These are phyloP conservation scores for Ammodytes dubius DNA, from an alignment of 2,113 vertebrate genomes.

Conservation along the genomic window DNA sequence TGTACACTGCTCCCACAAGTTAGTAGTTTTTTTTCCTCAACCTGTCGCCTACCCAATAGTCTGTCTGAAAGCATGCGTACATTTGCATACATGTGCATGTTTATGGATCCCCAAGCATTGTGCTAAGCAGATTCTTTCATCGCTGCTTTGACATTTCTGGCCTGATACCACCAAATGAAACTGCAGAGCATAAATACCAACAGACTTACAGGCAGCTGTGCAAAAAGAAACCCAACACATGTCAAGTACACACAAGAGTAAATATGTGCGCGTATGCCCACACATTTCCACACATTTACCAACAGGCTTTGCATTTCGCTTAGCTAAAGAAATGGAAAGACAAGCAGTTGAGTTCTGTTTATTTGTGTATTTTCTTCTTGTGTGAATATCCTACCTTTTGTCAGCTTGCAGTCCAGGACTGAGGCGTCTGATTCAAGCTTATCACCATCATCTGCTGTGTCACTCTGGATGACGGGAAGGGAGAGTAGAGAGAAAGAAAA, in stretches of 20 bases:
- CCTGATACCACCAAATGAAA: slow-evolving; percentile 50
- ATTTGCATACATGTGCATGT: slow-evolving; percentile 53
- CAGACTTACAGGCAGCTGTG: slow-evolving; percentile 19
- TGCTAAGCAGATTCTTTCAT: slow-evolving; percentile 54
- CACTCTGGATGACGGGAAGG: slow-evolving; percentile 37
- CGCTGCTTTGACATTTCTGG: slow-evolving; percentile 41
- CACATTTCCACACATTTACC: slow-evolving; percentile 9
- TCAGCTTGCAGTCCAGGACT: slow-evolving; percentile 77
- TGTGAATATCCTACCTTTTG: slow-evolving; percentile 79
- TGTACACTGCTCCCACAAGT: slow-evolving; percentile 21
- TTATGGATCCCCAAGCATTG: slow-evolving; percentile 21
- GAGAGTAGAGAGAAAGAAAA: not conserved
- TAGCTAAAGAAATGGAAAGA: not conserved
- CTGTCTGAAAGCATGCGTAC: not conserved
- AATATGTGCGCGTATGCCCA: slow-evolving; percentile 5
- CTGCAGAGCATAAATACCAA: slow-evolving; percentile 48
- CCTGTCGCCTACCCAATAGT: slow-evolving; percentile 32
- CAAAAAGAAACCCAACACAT: slow-evolving; percentile 11
- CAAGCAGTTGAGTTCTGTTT: not conserved
- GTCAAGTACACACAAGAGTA: slow-evolving; percentile 12
- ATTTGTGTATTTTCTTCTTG: not conserved
- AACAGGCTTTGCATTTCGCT: slow-evolving; percentile 48
- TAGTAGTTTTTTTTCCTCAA: slow-evolving; percentile 45
- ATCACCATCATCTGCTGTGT: slow-evolving; percentile 9
- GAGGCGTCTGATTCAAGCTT: slow-evolving; percentile 66